A percentile compares a stretch with the other conserved stretches of the same genome.
phyloP scores from a whole-genome alignment of 2,797 vertebrate species.

The Neomorphus geoffroyi region DNA sequence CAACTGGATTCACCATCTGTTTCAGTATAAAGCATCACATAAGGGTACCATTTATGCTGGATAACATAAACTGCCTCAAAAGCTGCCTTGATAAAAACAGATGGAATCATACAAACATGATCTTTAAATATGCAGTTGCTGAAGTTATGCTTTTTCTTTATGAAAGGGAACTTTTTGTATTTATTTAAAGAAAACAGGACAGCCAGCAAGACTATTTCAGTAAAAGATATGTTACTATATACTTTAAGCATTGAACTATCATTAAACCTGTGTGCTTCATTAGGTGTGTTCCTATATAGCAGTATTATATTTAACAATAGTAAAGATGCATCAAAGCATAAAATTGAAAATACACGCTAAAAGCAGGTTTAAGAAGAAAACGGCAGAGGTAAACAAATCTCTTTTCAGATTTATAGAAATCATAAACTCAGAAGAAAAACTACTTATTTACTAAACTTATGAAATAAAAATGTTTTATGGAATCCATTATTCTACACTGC shows the following conservation, averaged over 20 bases:
- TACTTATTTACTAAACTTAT: background rate
- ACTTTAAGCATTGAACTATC: constrained; percentile 4
- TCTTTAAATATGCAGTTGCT: constrained; percentile 13
- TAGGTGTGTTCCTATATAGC: background rate
- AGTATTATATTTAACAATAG: background rate
- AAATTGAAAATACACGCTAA: background rate
- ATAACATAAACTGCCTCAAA: constrained; percentile 4
- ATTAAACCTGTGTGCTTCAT: background rate
- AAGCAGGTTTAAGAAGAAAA: background rate
- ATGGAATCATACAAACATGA: background rate
- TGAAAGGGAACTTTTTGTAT: background rate
- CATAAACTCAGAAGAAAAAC: background rate
- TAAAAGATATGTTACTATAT: background rate
- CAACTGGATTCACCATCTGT: constrained; percentile 22
- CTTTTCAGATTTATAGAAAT: background rate
- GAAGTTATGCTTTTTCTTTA: background rate
- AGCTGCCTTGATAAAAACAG: constrained; percentile 2
- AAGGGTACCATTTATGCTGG: background rate
- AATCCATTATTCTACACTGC: background rate
- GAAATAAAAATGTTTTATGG: background rate
- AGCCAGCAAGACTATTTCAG: background rate
- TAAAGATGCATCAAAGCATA: background rate
- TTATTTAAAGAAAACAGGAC: constrained; percentile 16
- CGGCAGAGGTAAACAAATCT: background rate
- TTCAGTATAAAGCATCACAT: background rate